Conservation (phyloP, 1,140 invertebrate species). For the Aphidius ervi region DNA sequence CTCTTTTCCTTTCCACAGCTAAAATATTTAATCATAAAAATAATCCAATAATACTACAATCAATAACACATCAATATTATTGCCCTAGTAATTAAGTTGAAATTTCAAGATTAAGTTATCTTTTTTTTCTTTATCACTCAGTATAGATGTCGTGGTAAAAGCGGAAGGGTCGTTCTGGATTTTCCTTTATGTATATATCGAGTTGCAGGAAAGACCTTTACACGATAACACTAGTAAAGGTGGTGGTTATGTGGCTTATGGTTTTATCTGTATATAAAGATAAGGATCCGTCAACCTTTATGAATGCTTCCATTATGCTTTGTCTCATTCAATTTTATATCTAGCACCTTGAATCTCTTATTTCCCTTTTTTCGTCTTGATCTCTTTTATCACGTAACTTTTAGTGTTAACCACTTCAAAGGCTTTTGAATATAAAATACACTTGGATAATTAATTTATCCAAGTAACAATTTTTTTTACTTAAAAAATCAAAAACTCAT, state of each 20-base stretch:
- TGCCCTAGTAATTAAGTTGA: constrained; percentile 24
- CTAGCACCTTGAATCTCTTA: constrained; percentile 12
- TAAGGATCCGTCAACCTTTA: constrained; percentile 48
- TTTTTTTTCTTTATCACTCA: constrained; percentile 4
- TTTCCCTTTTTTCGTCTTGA: neutral
- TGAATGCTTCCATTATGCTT: constrained; percentile 46
- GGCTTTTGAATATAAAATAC: too few relatives aligned
- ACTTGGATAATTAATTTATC: too few relatives aligned
- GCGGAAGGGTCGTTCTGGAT: constrained; percentile 33
- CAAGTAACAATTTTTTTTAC: too few relatives aligned
- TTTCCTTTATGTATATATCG: constrained; percentile 31
- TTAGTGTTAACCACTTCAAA: too few relatives aligned
- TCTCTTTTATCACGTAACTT: too few relatives aligned
- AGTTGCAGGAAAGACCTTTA: constrained; percentile 32
- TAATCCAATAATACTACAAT: neutral
- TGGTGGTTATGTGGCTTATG: constrained; percentile 23
- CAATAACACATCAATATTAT: constrained; percentile 10
- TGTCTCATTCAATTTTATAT: constrained; percentile 20
- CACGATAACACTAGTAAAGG: constrained; percentile 28
- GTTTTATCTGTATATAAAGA: constrained; percentile 34
- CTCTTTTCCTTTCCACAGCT: too few relatives aligned
- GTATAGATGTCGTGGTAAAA: constrained; percentile 19
- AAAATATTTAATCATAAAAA: too few relatives aligned
- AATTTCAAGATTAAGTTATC: constrained; percentile 21
- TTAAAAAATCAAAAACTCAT: too few relatives aligned